phyloP scores from a whole-genome alignment of 30 jellyfish, hydroid and myxozoan genomes.

The Aurelia coerulea region DNA sequence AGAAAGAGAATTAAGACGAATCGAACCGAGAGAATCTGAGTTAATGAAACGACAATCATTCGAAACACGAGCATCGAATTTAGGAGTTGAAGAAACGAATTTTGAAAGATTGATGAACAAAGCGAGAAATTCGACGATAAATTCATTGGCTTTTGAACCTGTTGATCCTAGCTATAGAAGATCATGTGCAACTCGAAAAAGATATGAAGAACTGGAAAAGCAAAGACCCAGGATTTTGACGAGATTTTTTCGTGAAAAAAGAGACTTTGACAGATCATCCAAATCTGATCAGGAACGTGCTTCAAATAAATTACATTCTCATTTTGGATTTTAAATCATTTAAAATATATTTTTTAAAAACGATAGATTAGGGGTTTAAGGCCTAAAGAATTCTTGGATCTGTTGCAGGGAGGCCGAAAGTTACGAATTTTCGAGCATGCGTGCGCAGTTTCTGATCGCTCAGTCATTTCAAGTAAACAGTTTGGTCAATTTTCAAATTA shows the following conservation, averaged over 20 bases:
- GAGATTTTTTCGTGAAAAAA: conserved; percentile 49
- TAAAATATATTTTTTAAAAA: no score
- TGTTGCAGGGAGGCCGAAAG: no score
- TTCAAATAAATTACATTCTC: no score
- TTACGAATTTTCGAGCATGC: no score
- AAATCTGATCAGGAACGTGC: background rate
- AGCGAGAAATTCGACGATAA: conserved; percentile 44
- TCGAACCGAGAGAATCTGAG: no score
- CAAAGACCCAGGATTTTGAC: conserved; percentile 42
- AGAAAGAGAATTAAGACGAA: no score
- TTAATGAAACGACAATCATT: background rate
- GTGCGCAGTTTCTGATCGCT: no score
- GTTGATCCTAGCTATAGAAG: conserved; percentile 22
- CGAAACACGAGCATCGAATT: background rate
- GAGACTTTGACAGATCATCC: conserved; percentile 24
- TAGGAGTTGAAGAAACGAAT: background rate
- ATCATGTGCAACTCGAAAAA: conserved; percentile 46
- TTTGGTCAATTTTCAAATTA: no score
- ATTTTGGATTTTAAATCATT: no score
- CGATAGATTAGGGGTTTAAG: no score
- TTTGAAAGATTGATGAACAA: background rate
- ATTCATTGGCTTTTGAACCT: conserved; percentile 45
- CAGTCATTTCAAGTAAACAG: no score
- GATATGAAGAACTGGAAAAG: conserved; percentile 10
- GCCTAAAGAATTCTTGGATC: no score